A percentile compares a stretch with the other conserved stretches of the same genome.
Evolutionary conservation across 2,113 vertebrate species (phyloP).

Genomic region (Telmatochromis sp.): DNA sequence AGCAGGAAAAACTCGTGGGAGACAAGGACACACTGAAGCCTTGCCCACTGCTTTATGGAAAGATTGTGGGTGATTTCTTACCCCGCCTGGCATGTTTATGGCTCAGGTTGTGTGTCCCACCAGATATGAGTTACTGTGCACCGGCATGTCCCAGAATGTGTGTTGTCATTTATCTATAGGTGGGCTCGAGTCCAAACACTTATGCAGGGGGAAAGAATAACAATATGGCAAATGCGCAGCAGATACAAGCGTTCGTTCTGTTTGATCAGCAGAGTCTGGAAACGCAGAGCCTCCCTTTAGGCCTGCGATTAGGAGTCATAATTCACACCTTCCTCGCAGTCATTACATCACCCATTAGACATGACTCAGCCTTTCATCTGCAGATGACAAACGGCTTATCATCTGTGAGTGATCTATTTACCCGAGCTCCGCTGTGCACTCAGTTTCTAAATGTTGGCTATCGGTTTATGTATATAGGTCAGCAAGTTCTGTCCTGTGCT

Average conservation of each 20-base stretch:
- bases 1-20: background rate
- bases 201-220: background rate
- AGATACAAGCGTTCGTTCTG: conserved; percentile 13
- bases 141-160: conserved; percentile 10
- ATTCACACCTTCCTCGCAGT: conserved; percentile 18
- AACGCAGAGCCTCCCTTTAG: background rate
- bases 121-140: conserved; percentile 16
- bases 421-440: background rate
- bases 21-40: conserved; percentile 5
- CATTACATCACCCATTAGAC: conserved; percentile 45
- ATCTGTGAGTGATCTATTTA: conserved; percentile 7
- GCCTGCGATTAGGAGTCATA: conserved; percentile 9
- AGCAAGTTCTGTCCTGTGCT: background rate
- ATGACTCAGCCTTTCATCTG: conserved; percentile 21
- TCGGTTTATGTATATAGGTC: conserved; percentile 15
- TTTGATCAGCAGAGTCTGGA: conserved; percentile 26
- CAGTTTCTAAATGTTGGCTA: background rate
- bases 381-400: conserved; percentile 27
- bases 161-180: conserved; percentile 29
- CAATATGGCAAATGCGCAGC: background rate
- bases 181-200: conserved; percentile 23
- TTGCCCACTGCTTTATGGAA: conserved; percentile 7
- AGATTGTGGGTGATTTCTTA: conserved; percentile 26
- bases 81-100: conserved; percentile 34
- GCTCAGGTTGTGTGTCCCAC: background rate